phyloP scores from a whole-genome alignment of 2,113 vertebrate genomes.

The Notothenia rossii region DNA sequence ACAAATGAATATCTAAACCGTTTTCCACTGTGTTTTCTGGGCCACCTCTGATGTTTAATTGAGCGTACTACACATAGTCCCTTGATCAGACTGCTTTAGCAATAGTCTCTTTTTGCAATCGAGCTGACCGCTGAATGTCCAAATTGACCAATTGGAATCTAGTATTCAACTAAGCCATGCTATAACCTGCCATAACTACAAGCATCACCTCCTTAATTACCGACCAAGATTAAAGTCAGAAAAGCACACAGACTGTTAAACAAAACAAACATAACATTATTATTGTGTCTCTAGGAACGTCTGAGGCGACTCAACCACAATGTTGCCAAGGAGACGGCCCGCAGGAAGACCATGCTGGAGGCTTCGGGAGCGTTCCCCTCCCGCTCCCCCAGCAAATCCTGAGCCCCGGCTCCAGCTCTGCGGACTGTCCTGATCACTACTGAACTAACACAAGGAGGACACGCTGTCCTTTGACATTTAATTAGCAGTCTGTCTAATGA shows the following conservation, averaged over 20 bases:
- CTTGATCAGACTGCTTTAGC: too few species aligned
- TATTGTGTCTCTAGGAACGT: slow-evolving; percentile 83
- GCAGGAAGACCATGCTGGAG: slow-evolving; percentile 94
- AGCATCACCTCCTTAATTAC: background rate
- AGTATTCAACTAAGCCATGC: too few species aligned
- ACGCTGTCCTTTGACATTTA: slow-evolving; percentile 11
- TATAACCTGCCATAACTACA: background rate
- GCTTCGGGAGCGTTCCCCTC: slow-evolving; percentile 87
- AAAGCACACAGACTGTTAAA: background rate
- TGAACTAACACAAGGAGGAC: slow-evolving; percentile 10
- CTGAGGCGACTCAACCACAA: slow-evolving; percentile 93
- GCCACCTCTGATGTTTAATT: too few species aligned
- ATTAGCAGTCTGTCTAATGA: background rate
- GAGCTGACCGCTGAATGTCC: too few species aligned
- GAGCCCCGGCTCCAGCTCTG: slow-evolving; percentile 32
- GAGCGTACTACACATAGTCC: too few species aligned
- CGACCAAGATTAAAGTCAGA: background rate
- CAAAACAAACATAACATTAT: background rate
- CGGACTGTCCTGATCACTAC: slow-evolving; percentile 1
- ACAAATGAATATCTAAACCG: too few species aligned
- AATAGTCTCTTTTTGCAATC: too few species aligned
- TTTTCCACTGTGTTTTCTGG: too few species aligned
- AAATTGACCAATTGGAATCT: too few species aligned
- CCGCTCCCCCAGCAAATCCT: slow-evolving; percentile 89
- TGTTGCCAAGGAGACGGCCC: slow-evolving; percentile 93